Evolutionary conservation across 2,888 invertebrate species (phyloP), one percentile per base, ranked within the genome.

Genomic region (Mythimna loreyi): DNA sequence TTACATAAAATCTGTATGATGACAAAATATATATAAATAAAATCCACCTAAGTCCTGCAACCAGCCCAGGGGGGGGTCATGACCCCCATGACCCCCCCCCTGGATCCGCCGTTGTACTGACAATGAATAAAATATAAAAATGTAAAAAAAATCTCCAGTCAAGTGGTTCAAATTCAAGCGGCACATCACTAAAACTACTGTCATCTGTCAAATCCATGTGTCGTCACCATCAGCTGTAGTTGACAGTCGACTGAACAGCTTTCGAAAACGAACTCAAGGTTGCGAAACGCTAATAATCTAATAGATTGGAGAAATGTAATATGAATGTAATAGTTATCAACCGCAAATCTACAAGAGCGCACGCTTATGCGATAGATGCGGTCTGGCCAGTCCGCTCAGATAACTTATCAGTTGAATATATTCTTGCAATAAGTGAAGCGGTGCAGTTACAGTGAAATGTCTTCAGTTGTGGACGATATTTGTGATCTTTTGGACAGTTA

Each of bases 401-500:
- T 89, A 87, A 82, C 74, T 72, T 89, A 87, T 87, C 86, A 84
- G 75, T 83, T 72, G 77, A 74, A 80, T 61, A 36, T 55, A 72
- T 43, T 53, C 6, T 45, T 57, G 40, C 8, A 49, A 30, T 19
- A 45, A 45, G 47, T 43, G 19, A 49, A 36, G 47, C 28, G 60
- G 68, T 81, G 63, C 60, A 78, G 52, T 57, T 76, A 45, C 47
- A 62, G 36, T 67, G 87, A 80, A 77, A 96, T 95, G 95, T 91
- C 93, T 84, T 90, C 93, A 28, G 64, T 93, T 71, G 81, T 91
- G 62, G 96, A 96, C 88, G 97, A 97, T 95, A 96, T 97, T 89
- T 97, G 97, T 91, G 97, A 97, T 86, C 96, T 98, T 87, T 95
- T 98, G 82, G 97, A 98, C 78, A 97, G 97, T 58, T 98, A 98